These are phyloP conservation scores for Dendrolimus pini DNA, from an alignment of 2,888 invertebrate genomes.

Conservation along the genomic window DNA sequence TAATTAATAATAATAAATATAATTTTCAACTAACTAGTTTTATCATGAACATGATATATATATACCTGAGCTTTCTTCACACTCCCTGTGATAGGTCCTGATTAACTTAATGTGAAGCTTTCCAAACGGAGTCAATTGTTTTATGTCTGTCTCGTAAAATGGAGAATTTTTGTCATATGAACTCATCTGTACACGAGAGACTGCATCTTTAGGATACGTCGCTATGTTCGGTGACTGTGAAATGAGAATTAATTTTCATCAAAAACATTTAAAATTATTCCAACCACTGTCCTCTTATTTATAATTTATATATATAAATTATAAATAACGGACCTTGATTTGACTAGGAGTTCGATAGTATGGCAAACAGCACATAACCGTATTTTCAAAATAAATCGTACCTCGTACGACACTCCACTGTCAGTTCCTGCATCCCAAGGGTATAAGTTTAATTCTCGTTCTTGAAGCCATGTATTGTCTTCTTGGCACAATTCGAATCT, in stretches of 20 bases:
- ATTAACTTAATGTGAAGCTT: conserved; percentile 50
- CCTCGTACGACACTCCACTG: conserved; percentile 93
- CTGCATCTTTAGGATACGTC: conserved; percentile 55
- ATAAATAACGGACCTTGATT: too few relatives aligned
- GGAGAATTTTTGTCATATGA: conserved; percentile 61
- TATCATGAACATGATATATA: neutral
- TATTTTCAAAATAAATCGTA: conserved; percentile 28
- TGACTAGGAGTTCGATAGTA: too few relatives aligned
- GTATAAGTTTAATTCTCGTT: conserved; percentile 88
- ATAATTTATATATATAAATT: too few relatives aligned
- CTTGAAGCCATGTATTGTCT: conserved; percentile 93
- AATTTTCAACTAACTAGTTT: too few relatives aligned
- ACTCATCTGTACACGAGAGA: conserved; percentile 54
- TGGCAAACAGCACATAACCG: too few relatives aligned
- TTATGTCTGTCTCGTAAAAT: conserved; percentile 56
- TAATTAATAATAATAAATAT: too few relatives aligned
- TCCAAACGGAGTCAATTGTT: conserved; percentile 60
- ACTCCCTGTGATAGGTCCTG: conserved; percentile 49
- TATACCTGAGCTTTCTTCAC: conserved; percentile 40
- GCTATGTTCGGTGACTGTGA: conserved; percentile 51
- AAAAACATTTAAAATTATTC: too few relatives aligned
- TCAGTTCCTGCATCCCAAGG: conserved; percentile 99
- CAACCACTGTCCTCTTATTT: too few relatives aligned
- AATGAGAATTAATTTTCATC: conserved; percentile 6
- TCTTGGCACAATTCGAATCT: conserved; percentile 87